Base-by-base conservation (phyloP, 2,888 invertebrate genomes). In the Pimpla rufipes region DNA sequence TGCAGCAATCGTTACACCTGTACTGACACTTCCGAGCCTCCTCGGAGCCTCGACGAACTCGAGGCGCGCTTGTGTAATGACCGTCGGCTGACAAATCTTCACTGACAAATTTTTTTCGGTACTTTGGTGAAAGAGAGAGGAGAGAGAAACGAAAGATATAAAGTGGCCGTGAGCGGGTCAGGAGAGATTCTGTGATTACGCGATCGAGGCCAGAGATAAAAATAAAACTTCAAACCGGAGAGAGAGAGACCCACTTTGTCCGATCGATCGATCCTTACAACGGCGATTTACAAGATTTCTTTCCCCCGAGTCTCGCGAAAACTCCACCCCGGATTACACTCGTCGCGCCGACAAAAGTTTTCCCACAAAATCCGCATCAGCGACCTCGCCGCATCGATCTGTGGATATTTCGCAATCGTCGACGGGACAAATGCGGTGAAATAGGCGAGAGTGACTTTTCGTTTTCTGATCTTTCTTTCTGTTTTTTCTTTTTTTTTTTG, bases 191-290 rank as follows among this genome's bases (percentile, higher is more conserved):
- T 47, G 18, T 64, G 18, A 21, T 73, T 40, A 68, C 29, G 37
- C 42, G 59, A 79, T 83, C 79, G 79, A 76, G 79, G 75, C 76
- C 73, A 67, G 55, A 68, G 79, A 68, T 77, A 68, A 83, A 80
- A 83, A 83, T 80, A 83, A 79, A n/a, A n/a, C 59, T 7, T 68
- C 42, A 52, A 59, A 68, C 83, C 79, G 66, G 55, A 80, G 79
- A 83, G n/a, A n/a, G n/a, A n/a, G n/a, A n/a, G n/a, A n/a, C 83
- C 83, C 73, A 77, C 37, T 83, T 80, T 21, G 29, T 11, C 50
- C 59, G 37, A 79, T 83, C 83, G 77, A 83, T 80, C 73, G 64
- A 83, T 77, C 55, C 47, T 74, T 40, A n/a, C n/a, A n/a, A n/a
- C 0, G 47, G 0, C 55, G 64, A 82, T 79, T 79, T 47, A 29